Conservation (phyloP, 2,888 invertebrate species). For the Limnephilus rhombicus region DNA sequence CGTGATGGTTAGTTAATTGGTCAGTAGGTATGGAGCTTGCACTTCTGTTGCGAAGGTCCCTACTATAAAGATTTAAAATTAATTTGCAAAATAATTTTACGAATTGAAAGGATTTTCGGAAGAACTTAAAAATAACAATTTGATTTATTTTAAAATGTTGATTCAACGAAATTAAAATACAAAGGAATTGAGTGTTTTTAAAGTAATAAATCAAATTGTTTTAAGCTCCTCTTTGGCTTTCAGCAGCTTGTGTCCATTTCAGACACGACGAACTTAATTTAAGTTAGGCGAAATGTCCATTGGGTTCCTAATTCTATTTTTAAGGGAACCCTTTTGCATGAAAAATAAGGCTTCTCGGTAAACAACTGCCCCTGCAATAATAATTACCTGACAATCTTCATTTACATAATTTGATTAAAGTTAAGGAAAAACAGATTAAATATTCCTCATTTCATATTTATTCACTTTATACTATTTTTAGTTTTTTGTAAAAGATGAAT, state of each 20-base stretch:
- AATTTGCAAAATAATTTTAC: not conserved
- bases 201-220: not conserved
- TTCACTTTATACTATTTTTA: not conserved
- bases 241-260: not conserved
- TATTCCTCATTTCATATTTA: not conserved
- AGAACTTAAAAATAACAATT: no score
- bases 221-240: not conserved
- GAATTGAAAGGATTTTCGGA: not conserved
- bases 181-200: not conserved
- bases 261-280: not conserved
- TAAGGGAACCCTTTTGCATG: not conserved
- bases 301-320: slow-evolving; percentile 8
- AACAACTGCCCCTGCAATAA: not conserved
- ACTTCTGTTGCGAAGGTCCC: not conserved
- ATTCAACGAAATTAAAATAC: not conserved
- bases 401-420: not conserved
- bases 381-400: not conserved
- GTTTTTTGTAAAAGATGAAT: not conserved
- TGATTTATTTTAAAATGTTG: not conserved
- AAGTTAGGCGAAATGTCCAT: not conserved
- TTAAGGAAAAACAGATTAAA: not conserved
- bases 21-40: not conserved
- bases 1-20: no score
- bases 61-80: not conserved
- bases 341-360: slow-evolving; percentile 20